A percentile compares a stretch with the other conserved stretches of the same genome.
Evolutionary conservation across 2,797 vertebrate species (phyloP).

Genomic region (Dryobates pubescens): DNA sequence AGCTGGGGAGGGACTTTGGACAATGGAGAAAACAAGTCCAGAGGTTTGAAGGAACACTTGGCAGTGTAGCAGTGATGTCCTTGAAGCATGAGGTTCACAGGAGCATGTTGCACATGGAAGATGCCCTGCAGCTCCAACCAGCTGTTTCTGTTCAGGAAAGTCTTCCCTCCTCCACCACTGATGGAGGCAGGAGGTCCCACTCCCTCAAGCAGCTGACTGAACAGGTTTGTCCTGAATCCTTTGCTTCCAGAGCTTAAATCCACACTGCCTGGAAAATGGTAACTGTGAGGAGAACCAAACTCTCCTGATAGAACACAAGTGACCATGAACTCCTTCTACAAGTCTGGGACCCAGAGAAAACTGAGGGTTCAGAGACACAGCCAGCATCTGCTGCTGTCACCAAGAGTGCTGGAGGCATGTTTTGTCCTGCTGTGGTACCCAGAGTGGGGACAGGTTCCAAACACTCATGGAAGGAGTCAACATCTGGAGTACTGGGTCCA

Average conservation of each 20-base stretch:
- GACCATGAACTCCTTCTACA: not conserved
- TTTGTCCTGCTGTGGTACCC: not conserved
- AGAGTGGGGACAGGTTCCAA: not conserved
- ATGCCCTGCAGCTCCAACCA: not conserved
- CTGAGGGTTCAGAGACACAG: fast-evolving
- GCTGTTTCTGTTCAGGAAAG: not conserved
- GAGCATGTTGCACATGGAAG: fast-evolving
- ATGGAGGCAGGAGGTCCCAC: not conserved
- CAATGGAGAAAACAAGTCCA: too few relatives aligned
- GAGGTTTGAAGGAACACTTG: not conserved
- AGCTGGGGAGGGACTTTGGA: too few relatives aligned
- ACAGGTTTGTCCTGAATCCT: not conserved
- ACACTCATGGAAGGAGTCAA: not conserved
- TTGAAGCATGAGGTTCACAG: not conserved
- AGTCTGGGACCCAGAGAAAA: not conserved
- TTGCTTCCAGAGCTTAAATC: not conserved
- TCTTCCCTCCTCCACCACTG: not conserved
- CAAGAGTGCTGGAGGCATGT: not conserved
- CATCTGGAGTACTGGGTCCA: too few relatives aligned
- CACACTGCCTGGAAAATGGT: not conserved
- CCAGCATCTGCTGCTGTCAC: not conserved
- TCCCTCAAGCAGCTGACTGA: not conserved
- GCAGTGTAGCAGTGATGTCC: not conserved
- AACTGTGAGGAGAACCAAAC: not conserved
- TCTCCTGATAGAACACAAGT: not conserved